phyloP scores from a whole-genome alignment of 2,888 invertebrate genomes.

The Tetrapedia diversipes region DNA sequence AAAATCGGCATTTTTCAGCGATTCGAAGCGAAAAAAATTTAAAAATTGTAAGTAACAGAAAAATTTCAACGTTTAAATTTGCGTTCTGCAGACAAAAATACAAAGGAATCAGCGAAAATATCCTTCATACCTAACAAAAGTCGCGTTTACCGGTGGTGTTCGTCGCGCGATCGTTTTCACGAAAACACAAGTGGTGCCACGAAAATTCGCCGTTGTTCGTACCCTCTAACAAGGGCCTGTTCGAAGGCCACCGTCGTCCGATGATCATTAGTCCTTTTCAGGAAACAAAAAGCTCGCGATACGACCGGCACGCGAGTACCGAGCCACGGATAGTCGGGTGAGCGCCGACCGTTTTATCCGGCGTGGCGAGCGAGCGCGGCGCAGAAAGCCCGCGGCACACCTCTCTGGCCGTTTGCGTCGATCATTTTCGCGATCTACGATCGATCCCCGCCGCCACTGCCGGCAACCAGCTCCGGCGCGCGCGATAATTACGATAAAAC shows the following conservation, averaged over 20 bases:
- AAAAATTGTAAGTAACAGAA: too few relatives aligned
- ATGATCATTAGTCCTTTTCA: slow-evolving; percentile 2
- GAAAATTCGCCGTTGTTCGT: neutral
- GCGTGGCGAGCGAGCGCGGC: slow-evolving; percentile 19
- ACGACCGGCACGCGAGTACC: neutral
- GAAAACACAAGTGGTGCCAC: neutral
- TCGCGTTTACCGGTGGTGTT: too few relatives aligned
- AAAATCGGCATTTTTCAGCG: too few relatives aligned
- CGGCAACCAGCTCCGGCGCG: slow-evolving; percentile 38
- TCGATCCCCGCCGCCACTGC: slow-evolving; percentile 48
- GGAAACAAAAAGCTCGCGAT: slow-evolving; percentile 1
- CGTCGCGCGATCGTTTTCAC: slow-evolving; percentile 4
- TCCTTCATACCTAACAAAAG: too few relatives aligned
- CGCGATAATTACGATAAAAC: slow-evolving; percentile 71
- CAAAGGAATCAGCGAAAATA: too few relatives aligned
- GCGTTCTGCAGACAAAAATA: too few relatives aligned
- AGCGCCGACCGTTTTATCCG: slow-evolving; percentile 37
- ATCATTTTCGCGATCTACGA: slow-evolving; percentile 67
- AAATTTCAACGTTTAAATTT: too few relatives aligned
- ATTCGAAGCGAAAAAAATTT: too few relatives aligned
- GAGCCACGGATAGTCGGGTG: slow-evolving; percentile 1
- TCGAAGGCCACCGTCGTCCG: neutral
- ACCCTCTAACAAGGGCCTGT: neutral
- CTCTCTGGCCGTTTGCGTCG: slow-evolving; percentile 45
- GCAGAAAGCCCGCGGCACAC: slow-evolving; percentile 16